Evolutionary conservation across 1,140 invertebrate species (phyloP).

Genomic region (Aphaenogaster floridana): DNA sequence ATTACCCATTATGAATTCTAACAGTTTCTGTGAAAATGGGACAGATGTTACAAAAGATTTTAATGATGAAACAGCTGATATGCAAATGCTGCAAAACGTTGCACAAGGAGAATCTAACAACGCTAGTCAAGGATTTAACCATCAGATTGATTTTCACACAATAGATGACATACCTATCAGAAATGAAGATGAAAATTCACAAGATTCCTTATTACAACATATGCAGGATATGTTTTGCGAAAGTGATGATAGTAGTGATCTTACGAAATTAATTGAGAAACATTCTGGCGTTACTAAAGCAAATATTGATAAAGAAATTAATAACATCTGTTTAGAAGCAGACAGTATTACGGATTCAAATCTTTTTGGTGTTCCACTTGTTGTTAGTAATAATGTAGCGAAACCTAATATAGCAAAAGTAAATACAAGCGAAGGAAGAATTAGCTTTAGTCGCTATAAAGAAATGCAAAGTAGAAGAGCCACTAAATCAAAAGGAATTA

Average conservation of each 20-base stretch:
- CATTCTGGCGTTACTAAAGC: conserved; percentile 78
- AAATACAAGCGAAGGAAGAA: conserved; percentile 65
- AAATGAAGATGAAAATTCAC: conserved; percentile 75
- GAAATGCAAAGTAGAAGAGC: conserved; percentile 74
- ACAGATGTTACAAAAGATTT: background rate
- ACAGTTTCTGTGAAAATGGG: conserved; percentile 14
- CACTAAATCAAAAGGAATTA: conserved; percentile 56
- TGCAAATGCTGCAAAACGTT: conserved; percentile 32
- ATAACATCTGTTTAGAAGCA: conserved; percentile 68
- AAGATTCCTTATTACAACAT: conserved; percentile 80
- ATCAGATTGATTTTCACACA: conserved; percentile 2
- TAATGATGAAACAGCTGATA: conserved; percentile 21
- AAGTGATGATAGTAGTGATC: conserved; percentile 81
- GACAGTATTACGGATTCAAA: conserved; percentile 8
- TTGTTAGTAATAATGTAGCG: conserved; percentile 1
- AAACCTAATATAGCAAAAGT: background rate
- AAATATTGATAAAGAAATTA: conserved; percentile 77
- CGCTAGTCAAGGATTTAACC: background rate
- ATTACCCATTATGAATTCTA: conserved; percentile 51
- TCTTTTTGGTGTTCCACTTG: background rate
- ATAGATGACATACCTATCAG: conserved; percentile 4
- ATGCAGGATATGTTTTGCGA: conserved; percentile 83
- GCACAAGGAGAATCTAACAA: conserved; percentile 43
- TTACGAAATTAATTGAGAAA: conserved; percentile 80
- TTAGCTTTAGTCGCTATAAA: conserved; percentile 78